Evolutionary conservation across 2,888 invertebrate species (phyloP), one percentile per base, ranked within the genome.

Genomic region (Dynastes grantii): DNA sequence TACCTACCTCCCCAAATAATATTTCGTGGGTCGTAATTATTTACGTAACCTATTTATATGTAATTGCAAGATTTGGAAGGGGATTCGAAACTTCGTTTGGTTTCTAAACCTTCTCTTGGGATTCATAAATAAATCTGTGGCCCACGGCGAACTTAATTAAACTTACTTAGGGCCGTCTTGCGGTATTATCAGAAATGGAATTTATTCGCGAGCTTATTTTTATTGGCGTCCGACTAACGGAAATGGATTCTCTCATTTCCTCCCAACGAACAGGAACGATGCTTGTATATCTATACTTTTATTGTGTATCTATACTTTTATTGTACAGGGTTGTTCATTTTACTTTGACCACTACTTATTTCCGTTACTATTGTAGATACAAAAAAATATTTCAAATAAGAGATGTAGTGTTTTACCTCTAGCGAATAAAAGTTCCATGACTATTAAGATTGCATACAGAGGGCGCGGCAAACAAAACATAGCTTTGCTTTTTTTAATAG

Each of bases 91-190:
- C 29, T 68, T 51, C 63, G 67, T 49, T 49, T 27, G 22, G 32
- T 8, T 11, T 45, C 67, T 67, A 9, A 45, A 16, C 45, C 67
- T 16, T 67, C 67, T 67, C 65, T 9, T 8, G 73, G 40, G 73
- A 37, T 37, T 40, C 73, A 73, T 73, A 73, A 73, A 73, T 73
- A 73, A 73, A 55, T 73, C 73, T 40, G 58, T 58, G 73, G 73
- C 73, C 73, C 40, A 73, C 73, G 58, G 73, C 73, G 73, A 73
- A 73, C 73, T 73, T 73, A 73, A 73, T 73, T 73, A 73, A 73
- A 73, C 73, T 73, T 58, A 73, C 45, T 73, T 73, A 32, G 73
- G 16, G 45, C 73, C 73, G 58, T 73, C 73, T 40, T 61, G 58
- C 37, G 73, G 73, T 58, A 73, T 73, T 73, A 73, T 73, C 73